These are phyloP conservation scores for Lordiphosa fenestrarum DNA, from an alignment of 2,888 invertebrate genomes.

Conservation along the genomic window DNA sequence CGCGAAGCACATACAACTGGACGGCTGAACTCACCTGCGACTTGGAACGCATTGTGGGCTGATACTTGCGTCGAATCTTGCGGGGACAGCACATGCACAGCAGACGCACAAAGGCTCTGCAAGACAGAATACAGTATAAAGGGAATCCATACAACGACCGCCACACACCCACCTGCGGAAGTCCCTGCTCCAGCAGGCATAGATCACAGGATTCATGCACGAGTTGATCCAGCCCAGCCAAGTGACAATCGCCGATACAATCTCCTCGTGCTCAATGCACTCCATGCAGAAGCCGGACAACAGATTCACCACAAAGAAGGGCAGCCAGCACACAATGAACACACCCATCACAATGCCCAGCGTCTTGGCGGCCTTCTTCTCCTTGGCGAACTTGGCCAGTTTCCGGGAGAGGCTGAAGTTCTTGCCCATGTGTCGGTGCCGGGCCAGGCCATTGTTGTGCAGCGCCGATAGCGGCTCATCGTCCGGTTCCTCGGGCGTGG, in stretches of 20 bases:
- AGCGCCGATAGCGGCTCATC: conserved; percentile 88
- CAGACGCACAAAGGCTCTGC: conserved; percentile 95
- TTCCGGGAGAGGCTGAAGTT: conserved; percentile 96
- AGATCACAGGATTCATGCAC: conserved; percentile 98
- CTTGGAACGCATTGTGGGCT: conserved; percentile 91
- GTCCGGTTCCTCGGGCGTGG: conserved; percentile 85
- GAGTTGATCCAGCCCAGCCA: conserved; percentile 98
- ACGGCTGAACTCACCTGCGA: conserved; percentile 86
- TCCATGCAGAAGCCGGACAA: conserved; percentile 93
- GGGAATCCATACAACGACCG: not conserved
- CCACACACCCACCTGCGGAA: conserved; percentile 89
- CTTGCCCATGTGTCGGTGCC: conserved; percentile 88
- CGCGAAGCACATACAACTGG: conserved; percentile 1
- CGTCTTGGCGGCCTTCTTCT: conserved; percentile 98
- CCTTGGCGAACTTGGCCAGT: conserved; percentile 96
- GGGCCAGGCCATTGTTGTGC: conserved; percentile 88
- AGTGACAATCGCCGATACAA: conserved; percentile 92
- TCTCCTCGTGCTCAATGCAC: conserved; percentile 93
- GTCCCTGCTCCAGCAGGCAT: conserved; percentile 98
- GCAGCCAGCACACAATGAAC: conserved; percentile 98
- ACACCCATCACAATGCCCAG: conserved; percentile 98
- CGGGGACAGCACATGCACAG: conserved; percentile 94
- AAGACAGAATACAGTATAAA: conserved; percentile 77
- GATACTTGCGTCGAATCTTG: conserved; percentile 89
- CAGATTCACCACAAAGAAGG: conserved; percentile 97